phyloP scores from a whole-genome alignment of 2,888 invertebrate species.

The Anoncus sp. region DNA sequence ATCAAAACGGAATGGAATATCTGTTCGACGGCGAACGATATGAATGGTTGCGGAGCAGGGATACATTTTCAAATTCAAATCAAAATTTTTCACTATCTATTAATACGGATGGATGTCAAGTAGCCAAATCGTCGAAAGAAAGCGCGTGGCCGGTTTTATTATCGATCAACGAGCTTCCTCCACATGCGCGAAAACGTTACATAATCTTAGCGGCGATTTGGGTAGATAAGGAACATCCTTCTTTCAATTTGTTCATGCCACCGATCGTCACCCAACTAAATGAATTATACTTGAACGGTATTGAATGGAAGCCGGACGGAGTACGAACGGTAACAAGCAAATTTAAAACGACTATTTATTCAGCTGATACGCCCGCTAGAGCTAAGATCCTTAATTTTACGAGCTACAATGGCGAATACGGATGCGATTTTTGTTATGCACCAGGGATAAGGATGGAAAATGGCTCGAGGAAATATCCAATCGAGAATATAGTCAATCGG shows the following conservation, averaged over 20 bases:
- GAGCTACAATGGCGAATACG: conserved; percentile 32
- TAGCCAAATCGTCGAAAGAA: conserved; percentile 40
- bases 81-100: conserved; percentile 47
- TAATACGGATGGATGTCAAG: conserved; percentile 55
- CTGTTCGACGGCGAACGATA: conserved; percentile 48
- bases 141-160: conserved; percentile 54
- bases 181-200: conserved; percentile 43
- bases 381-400: conserved; percentile 10
- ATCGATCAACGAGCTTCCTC: conserved; percentile 46
- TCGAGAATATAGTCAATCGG: conserved; percentile 22
- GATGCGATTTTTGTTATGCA: conserved; percentile 38
- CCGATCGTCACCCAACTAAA: conserved; percentile 20
- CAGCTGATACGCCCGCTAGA: conserved; percentile 23
- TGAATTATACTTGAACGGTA: conserved; percentile 11
- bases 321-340: conserved; percentile 18
- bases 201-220: conserved; percentile 52
- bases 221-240: conserved; percentile 43
- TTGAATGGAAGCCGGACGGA: conserved; percentile 21
- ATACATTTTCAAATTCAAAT: conserved; percentile 29
- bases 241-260: conserved; percentile 3
- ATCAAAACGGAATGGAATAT: conserved; percentile 44
- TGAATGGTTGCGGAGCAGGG: conserved; percentile 32
- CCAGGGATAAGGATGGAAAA: conserved; percentile 8
- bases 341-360: conserved; percentile 17
- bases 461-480: conserved; percentile 20